Evolutionary conservation across 2,888 invertebrate genomes (phyloP).

Genomic region (Hymenopus coronatus): DNA sequence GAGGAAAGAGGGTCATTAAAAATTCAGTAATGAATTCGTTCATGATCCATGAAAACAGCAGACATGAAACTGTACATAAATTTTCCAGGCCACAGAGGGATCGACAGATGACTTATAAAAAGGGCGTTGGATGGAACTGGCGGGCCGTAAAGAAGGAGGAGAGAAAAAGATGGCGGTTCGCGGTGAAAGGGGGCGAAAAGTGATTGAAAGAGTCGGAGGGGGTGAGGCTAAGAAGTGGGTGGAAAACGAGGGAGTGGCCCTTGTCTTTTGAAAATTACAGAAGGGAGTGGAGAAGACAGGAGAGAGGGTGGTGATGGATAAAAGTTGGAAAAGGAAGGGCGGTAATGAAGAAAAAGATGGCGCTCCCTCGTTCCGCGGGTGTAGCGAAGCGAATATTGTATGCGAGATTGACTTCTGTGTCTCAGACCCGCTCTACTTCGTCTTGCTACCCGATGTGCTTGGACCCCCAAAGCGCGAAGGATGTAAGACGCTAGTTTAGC

Average conservation of each 20-base stretch:
- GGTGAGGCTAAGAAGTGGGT: background rate
- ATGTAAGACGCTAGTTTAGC: too few species aligned
- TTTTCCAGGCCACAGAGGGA: background rate
- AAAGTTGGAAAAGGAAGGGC: slow-evolving; percentile 27
- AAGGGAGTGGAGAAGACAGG: slow-evolving; percentile 27
- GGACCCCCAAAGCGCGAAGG: too few species aligned
- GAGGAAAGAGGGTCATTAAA: background rate
- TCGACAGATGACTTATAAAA: background rate
- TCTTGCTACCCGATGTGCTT: background rate
- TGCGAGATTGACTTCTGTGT: slow-evolving; percentile 23
- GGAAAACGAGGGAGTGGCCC: slow-evolving; percentile 27
- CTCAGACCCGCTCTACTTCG: background rate
- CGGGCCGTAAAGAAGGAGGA: slow-evolving; percentile 2
- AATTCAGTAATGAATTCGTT: background rate
- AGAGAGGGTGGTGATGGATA: slow-evolving; percentile 23
- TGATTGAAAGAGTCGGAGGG: slow-evolving; percentile 22
- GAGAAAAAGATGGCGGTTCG: slow-evolving; percentile 22
- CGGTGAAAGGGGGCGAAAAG: slow-evolving; percentile 23
- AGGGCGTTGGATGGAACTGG: slow-evolving; percentile 5
- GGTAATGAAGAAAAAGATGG: slow-evolving; percentile 29
- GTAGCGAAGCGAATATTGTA: slow-evolving; percentile 22
- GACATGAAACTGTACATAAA: background rate
- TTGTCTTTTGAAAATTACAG: slow-evolving; percentile 33
- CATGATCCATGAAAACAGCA: background rate
- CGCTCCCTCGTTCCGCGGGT: slow-evolving; percentile 9